Conservation (phyloP, 2,797 vertebrate species). For the Otolemur crassicaudatus region DNA sequence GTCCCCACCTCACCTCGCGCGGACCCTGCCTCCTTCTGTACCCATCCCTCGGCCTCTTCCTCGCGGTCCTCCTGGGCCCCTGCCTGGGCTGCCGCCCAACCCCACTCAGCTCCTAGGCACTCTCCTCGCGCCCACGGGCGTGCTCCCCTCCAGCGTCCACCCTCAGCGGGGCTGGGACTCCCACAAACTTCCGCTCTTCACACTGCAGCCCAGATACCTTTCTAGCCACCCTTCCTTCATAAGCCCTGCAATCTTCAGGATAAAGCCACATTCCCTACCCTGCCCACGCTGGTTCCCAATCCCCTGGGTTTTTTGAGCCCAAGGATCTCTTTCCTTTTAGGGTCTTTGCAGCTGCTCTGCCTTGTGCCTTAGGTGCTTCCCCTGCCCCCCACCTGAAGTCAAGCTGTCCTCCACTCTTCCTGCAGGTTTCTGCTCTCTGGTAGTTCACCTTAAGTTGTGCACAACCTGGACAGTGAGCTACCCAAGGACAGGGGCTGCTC, state of each 20-base stretch:
- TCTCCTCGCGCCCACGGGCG: background rate
- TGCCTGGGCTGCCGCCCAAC: too few species aligned
- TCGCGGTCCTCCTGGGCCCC: background rate
- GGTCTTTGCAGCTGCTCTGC: background rate
- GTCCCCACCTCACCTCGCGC: too few species aligned
- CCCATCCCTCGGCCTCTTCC: too few species aligned
- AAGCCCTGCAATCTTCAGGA: background rate
- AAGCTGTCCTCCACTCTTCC: background rate
- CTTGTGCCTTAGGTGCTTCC: too few species aligned
- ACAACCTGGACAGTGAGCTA: background rate
- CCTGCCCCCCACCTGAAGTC: background rate
- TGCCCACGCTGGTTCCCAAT: background rate
- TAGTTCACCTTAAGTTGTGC: background rate
- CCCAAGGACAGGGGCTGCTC: rapidly evolving
- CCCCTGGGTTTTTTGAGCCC: background rate
- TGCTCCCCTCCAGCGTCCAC: background rate
- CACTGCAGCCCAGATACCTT: background rate
- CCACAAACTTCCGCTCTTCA: background rate
- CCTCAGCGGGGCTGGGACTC: background rate
- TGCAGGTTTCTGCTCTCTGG: background rate
- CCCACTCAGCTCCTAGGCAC: background rate
- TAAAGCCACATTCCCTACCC: too few species aligned
- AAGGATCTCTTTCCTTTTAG: background rate
- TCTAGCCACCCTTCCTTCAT: background rate
- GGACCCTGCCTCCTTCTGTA: too few species aligned